These are phyloP conservation scores for Caenorhabditis tropicalis DNA, from an alignment of 1,140 invertebrate genomes.

Conservation along the genomic window DNA sequence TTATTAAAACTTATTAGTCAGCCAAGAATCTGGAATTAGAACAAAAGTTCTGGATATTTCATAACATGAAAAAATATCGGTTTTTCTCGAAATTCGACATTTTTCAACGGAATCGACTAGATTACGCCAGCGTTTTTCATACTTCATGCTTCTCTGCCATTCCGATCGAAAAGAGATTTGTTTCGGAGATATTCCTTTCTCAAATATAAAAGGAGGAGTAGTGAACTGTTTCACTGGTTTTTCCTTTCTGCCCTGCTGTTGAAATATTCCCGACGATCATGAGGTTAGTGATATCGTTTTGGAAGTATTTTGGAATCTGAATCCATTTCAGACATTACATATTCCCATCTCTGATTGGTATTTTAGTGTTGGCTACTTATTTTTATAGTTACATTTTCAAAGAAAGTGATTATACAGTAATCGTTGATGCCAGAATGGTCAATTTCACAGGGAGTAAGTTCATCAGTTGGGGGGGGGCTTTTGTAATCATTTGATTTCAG, in stretches of 20 bases:
- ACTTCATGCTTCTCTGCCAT: not conserved
- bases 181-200: not conserved
- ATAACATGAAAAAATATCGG: too few relatives aligned
- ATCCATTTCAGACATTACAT: not conserved
- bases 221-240: not conserved
- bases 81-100: too few relatives aligned
- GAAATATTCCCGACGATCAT: not conserved
- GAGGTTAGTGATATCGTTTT: not conserved
- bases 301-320: not conserved
- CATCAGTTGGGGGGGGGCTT: too few relatives aligned
- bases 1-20: too few relatives aligned
- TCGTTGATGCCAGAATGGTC: not conserved
- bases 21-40: too few relatives aligned
- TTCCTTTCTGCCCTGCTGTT: not conserved
- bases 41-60: too few relatives aligned
- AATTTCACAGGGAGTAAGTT: not conserved
- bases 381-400: not conserved
- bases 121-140: not conserved
- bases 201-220: not conserved
- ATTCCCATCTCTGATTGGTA: not conserved
- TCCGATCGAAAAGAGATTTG: not conserved
- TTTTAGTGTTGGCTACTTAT: not conserved
- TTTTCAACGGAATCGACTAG: not conserved
- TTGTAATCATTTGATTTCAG: too few relatives aligned
- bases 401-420: not conserved